phyloP scores from a whole-genome alignment of 2,888 invertebrate species.

The Saturnia pavonia region DNA sequence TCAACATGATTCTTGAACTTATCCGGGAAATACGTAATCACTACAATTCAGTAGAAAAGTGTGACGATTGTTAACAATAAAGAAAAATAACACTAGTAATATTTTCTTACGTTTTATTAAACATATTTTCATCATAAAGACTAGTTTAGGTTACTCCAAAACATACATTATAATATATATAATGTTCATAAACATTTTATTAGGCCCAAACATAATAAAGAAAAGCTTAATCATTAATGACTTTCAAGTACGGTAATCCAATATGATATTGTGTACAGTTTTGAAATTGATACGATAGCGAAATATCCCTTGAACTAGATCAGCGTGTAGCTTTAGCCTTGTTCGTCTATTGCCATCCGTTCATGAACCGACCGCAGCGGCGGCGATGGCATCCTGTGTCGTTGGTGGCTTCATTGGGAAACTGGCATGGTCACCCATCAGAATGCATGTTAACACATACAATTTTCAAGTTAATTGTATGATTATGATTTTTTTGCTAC shows the following conservation, averaged over 20 bases:
- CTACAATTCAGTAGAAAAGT: too few relatives aligned
- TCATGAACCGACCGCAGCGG: slow-evolving; percentile 42
- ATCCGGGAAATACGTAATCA: too few relatives aligned
- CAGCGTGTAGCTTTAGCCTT: slow-evolving; percentile 44
- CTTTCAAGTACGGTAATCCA: slow-evolving; percentile 1
- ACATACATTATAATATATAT: too few relatives aligned
- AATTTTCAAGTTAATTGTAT: not conserved
- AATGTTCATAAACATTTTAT: too few relatives aligned
- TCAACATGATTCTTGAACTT: too few relatives aligned
- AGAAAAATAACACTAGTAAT: too few relatives aligned
- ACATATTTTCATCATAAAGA: too few relatives aligned
- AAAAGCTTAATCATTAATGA: not conserved
- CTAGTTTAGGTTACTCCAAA: too few relatives aligned
- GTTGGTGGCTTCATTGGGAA: not conserved
- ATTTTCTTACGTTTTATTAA: too few relatives aligned
- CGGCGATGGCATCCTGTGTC: not conserved
- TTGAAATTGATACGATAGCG: slow-evolving; percentile 18
- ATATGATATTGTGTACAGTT: slow-evolving; percentile 17
- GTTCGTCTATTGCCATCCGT: slow-evolving; percentile 48
- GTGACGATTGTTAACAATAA: too few relatives aligned
- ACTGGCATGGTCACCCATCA: not conserved
- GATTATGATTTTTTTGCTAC: too few relatives aligned
- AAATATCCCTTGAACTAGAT: slow-evolving; percentile 41
- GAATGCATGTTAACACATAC: not conserved
- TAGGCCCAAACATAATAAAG: too few relatives aligned